Percentiles rank a stretch among this genome's conserved stretches.
Conservation (phyloP, 2,113 vertebrate genomes). For the Muscicapa adusta region DNA sequence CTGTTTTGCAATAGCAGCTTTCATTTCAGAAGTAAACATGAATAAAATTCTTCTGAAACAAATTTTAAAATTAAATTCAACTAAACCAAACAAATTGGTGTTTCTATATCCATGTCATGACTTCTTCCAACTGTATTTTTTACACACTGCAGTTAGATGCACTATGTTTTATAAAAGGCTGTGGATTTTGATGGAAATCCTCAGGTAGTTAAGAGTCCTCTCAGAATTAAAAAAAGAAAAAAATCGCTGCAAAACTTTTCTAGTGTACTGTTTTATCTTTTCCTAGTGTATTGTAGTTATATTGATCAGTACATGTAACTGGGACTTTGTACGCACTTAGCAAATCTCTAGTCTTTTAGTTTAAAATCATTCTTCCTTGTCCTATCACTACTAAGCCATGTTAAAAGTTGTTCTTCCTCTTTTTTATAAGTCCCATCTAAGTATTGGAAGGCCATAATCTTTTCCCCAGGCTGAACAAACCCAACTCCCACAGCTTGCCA, state of each 20-base stretch:
- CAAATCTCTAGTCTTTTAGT: neutral
- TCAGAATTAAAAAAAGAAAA: neutral
- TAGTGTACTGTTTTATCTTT: neutral
- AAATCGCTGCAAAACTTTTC: neutral
- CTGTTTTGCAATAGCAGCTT: neutral
- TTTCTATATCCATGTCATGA: neutral
- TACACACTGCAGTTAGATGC: neutral
- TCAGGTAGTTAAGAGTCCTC: neutral
- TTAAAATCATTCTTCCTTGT: neutral
- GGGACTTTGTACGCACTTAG: neutral
- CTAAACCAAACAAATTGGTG: neutral
- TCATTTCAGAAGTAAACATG: neutral
- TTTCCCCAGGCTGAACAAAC: neutral
- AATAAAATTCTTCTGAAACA: neutral
- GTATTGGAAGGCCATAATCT: neutral
- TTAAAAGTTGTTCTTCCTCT: neutral
- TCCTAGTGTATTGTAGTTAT: neutral
- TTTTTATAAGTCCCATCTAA: neutral
- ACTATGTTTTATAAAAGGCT: neutral
- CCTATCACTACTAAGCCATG: fast-evolving
- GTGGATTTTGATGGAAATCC: neutral
- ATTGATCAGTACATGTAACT: neutral
- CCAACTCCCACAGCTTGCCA: fast-evolving
- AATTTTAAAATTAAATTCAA: neutral
- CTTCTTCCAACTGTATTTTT: neutral